These are phyloP conservation scores for Sinohyriopsis cumingii DNA, from an alignment of 2,888 invertebrate species.

Conservation along the genomic window DNA sequence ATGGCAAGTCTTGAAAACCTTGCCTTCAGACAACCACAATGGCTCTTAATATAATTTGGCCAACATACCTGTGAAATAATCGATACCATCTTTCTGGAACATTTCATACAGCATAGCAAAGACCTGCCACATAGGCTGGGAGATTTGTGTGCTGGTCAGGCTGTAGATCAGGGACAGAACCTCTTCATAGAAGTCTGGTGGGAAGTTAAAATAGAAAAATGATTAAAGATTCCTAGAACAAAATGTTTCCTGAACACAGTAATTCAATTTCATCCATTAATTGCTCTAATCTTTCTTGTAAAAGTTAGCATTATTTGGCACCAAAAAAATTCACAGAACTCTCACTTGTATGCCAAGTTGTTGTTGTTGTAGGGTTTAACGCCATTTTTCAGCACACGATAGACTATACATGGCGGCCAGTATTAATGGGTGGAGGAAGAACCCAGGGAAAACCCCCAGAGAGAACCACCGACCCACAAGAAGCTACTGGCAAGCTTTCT, in stretches of 20 bases:
- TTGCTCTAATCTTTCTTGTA: background rate
- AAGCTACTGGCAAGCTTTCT: no score
- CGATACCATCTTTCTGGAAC: constrained; percentile 94
- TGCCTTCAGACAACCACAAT: no score
- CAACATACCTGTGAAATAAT: constrained; percentile 82
- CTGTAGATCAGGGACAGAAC: constrained; percentile 93
- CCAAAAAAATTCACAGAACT: no score
- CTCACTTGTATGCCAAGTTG: no score
- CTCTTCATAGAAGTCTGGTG: constrained; percentile 95
- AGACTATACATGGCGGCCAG: no score
- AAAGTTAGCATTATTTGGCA: no score
- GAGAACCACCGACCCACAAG: no score
- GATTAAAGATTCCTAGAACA: background rate
- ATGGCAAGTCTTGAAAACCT: no score
- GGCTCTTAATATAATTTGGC: background rate
- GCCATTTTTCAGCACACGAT: no score
- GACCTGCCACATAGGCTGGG: constrained; percentile 96
- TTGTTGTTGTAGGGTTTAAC: no score
- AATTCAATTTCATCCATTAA: background rate
- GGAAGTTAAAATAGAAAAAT: constrained; percentile 12
- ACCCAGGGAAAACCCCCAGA: no score
- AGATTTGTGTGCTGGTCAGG: constrained; percentile 89
- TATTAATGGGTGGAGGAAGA: no score
- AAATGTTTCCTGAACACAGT: background rate
- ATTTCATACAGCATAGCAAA: constrained; percentile 81